These are phyloP conservation scores for Pegoplata infirma DNA, from an alignment of 2,888 invertebrate species.

Conservation along the genomic window DNA sequence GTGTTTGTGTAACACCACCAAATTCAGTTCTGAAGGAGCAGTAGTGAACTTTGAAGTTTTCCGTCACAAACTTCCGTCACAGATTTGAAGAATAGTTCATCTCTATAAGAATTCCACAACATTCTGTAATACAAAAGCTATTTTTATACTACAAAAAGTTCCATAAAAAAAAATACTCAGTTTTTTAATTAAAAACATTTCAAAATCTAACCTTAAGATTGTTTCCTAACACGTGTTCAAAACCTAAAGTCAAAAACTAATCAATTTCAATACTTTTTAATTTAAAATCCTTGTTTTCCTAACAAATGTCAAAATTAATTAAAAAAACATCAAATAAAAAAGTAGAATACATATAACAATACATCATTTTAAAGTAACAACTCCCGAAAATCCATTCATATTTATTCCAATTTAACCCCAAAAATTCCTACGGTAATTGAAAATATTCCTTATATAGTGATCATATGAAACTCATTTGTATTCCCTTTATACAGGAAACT, in stretches of 20 bases:
- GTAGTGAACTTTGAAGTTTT: too few species aligned
- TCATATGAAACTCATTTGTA: too few species aligned
- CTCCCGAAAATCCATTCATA: not conserved
- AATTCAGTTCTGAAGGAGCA: too few species aligned
- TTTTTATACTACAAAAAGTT: too few species aligned
- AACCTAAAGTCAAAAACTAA: constrained; percentile 13
- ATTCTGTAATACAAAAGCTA: too few species aligned
- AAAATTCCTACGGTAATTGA: constrained; percentile 46
- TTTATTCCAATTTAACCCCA: constrained; percentile 10
- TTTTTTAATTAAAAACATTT: constrained; percentile 45
- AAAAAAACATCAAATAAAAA: constrained; percentile 31
- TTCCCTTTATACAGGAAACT: constrained; percentile 64
- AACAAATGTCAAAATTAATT: constrained; percentile 46
- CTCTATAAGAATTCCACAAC: too few species aligned
- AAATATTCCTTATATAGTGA: constrained; percentile 44
- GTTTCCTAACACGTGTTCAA: constrained; percentile 18
- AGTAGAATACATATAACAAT: not conserved
- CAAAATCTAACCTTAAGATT: constrained; percentile 17
- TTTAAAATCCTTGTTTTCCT: constrained; percentile 43
- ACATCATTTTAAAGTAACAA: constrained; percentile 2
- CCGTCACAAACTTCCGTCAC: too few species aligned
- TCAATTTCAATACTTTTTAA: constrained; percentile 44
- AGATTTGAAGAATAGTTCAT: too few species aligned
- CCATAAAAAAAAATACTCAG: too few species aligned
- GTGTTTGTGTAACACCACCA: too few species aligned